Evolutionary conservation across 2,113 vertebrate species (phyloP).

Genomic region (Carlito syrichta): DNA sequence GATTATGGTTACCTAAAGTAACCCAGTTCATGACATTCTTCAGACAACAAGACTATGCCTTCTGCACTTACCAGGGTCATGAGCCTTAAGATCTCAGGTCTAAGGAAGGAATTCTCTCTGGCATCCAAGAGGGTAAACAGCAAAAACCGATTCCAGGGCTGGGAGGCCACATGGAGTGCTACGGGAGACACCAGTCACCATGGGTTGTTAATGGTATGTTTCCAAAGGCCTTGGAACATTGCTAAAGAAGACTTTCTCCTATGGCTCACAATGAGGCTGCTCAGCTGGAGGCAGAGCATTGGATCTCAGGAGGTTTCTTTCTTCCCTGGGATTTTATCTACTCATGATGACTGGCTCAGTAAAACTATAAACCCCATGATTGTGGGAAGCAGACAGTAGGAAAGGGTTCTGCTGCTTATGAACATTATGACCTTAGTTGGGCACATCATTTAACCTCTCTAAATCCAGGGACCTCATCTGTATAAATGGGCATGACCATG

Average conservation of each 20-base stretch:
- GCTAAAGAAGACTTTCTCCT: neutral
- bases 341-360: neutral
- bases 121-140: conserved; percentile 86
- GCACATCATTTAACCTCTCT: neutral
- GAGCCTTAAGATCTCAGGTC: conserved; percentile 89
- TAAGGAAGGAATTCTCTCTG: conserved; percentile 84
- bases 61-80: conserved; percentile 87
- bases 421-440: neutral
- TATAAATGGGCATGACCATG: neutral
- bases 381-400: neutral
- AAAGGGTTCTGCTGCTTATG: neutral
- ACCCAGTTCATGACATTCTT: neutral
- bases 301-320: neutral
- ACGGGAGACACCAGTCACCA: conserved; percentile 40
- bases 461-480: neutral
- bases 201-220: neutral
- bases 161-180: conserved; percentile 87
- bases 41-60: neutral
- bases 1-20: neutral
- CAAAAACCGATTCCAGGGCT: conserved; percentile 93
- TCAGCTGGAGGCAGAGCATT: neutral
- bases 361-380: neutral
- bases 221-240: neutral
- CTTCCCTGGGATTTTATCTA: neutral
- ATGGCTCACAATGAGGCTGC: neutral